These are phyloP conservation scores for Beris morrisii DNA, from an alignment of 2,888 invertebrate species.

Conservation along the genomic window DNA sequence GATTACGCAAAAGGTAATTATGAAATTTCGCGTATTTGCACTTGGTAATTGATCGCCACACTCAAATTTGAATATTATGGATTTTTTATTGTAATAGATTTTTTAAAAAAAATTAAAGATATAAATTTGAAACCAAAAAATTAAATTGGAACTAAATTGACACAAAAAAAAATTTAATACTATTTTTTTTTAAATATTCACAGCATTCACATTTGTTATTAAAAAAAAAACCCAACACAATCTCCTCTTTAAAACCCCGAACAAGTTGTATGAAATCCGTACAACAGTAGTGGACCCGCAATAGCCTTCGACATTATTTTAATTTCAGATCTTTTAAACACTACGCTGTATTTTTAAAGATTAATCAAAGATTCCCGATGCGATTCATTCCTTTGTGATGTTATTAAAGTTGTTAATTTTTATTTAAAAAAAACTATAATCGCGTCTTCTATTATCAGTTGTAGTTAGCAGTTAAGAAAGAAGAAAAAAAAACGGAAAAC, in stretches of 20 bases:
- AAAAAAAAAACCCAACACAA: slow-evolving; percentile 18
- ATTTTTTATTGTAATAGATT: no score
- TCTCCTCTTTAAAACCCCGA: slow-evolving; percentile 14
- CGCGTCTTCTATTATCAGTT: background rate
- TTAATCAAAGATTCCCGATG: background rate
- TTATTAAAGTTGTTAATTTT: no score
- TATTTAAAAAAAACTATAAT: no score
- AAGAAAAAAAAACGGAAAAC: slow-evolving; percentile 2
- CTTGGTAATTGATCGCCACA: no score
- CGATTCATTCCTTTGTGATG: background rate
- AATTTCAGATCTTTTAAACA: slow-evolving; percentile 11
- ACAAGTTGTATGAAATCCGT: slow-evolving; percentile 22
- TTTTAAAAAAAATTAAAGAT: no score
- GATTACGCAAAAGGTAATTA: no score
- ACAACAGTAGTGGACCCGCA: slow-evolving; percentile 24
- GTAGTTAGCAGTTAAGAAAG: background rate
- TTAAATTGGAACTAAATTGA: slow-evolving; percentile 8
- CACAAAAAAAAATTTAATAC: background rate
- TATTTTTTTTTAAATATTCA: slow-evolving; percentile 19
- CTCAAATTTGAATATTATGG: no score
- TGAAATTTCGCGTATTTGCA: no score
- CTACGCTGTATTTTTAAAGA: background rate
- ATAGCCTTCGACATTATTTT: slow-evolving; percentile 32
- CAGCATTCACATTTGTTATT: slow-evolving; percentile 27
- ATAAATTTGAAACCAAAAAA: background rate